Evolutionary conservation across 2,113 vertebrate species (phyloP).

Genomic region (Spea multiplicata): DNA sequence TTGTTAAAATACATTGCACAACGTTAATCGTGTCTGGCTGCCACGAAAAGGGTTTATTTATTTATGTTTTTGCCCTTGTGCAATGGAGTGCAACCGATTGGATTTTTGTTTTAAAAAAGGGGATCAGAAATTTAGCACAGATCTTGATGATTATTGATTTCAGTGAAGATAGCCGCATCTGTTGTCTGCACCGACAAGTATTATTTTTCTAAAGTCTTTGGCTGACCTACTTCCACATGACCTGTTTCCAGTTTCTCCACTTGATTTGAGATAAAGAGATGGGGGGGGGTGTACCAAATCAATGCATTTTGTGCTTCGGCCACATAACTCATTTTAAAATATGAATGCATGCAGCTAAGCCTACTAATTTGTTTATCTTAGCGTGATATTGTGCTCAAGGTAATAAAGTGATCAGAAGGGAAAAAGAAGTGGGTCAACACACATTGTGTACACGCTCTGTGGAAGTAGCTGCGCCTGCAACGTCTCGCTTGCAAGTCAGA

Average conservation of each 20-base stretch:
- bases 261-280: conserved; percentile 24
- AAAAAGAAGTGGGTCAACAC: conserved; percentile 40
- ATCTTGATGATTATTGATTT: conserved; percentile 23
- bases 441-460: conserved; percentile 5
- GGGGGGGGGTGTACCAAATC: conserved; percentile 11
- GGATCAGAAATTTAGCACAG: conserved; percentile 6
- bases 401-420: conserved; percentile 33
- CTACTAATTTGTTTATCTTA: conserved; percentile 41
- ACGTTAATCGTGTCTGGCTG: too few relatives aligned
- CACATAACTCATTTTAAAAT: conserved; percentile 39
- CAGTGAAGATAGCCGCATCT: neutral
- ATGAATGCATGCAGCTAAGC: conserved; percentile 37
- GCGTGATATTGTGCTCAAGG: conserved; percentile 40
- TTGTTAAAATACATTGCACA: too few relatives aligned
- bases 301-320: conserved; percentile 33
- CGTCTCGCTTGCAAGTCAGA: too few relatives aligned
- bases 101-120: neutral
- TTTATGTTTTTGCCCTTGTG: too few relatives aligned
- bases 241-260: conserved; percentile 56
- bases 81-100: too few relatives aligned
- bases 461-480: neutral
- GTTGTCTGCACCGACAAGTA: conserved; percentile 45
- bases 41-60: too few relatives aligned
- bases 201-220: conserved; percentile 52
- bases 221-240: conserved; percentile 62